Evolutionary conservation across 2,888 invertebrate genomes (phyloP), one percentile per base, ranked within the genome.

Genomic region (Endotricha flammealis): DNA sequence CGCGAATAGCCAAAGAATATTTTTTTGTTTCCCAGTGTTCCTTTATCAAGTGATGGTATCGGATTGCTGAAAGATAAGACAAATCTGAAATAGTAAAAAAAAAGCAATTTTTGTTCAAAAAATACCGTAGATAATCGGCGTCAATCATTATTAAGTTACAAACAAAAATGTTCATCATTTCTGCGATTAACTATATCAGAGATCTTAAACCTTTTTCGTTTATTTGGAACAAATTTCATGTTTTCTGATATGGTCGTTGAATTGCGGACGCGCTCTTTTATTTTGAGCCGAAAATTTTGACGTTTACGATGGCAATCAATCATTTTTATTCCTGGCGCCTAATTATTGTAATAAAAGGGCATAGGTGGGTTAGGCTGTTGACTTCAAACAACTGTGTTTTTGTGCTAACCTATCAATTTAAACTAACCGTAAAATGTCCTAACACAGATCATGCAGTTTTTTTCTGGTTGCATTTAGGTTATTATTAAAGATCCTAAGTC

Each of bases 271-370:
- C 31, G 44, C 36, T 62, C 58, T 57, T 68, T 63, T 67, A 63
- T 63, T 69, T 73, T 64, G 57, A 52, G 54, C 45, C 46, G 53
- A 55, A 57, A 54, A 60, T 57, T 64, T 65, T 71, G 72, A 72
- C 64, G 64, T 67, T 65, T 66, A 72, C 64, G 69, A 71, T 44
- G 62, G 57, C 64, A 49, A 75, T 75, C 72, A 65, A 73, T 73
- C 74, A 73, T 61, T 49, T n/a, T 48, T 54, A 48, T 53, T 44
- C 47, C 39, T 57, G 65, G 63, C 63, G 64, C 63, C 70, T 61
- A 71, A 73, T 71, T 70, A 71, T 68, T 64, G 61, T 68, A 63
- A 63, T 72, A 56, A 57, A 57, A 52, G 50, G 47, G 45, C 44
- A 57, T 55, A 49, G 56, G 46, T 50, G 45, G 61, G 60, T 54